phyloP scores from a whole-genome alignment of 2,888 invertebrate genomes.

The Slavum lentiscoides region DNA sequence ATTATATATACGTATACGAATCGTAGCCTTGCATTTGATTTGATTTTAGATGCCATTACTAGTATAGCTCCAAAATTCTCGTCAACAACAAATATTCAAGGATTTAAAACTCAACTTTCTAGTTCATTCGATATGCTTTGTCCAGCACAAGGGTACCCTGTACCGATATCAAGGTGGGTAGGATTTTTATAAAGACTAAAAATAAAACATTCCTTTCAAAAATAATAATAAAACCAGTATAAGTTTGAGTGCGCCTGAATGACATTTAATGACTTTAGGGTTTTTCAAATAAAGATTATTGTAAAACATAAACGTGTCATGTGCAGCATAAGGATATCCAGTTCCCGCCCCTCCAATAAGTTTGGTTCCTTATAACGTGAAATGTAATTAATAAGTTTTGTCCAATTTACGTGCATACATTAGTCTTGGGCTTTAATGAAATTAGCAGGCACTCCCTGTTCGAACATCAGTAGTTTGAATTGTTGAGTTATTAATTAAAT shows the following conservation, averaged over 20 bases:
- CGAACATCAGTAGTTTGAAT: slow-evolving; percentile 8
- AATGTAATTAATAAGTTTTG: not conserved
- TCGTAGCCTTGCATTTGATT: slow-evolving; percentile 3
- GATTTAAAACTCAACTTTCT: slow-evolving; percentile 47
- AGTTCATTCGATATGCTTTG: slow-evolving; percentile 66
- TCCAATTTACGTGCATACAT: not conserved
- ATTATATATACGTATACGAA: not conserved
- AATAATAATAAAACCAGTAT: slow-evolving; percentile 57
- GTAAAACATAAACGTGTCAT: slow-evolving; percentile 60
- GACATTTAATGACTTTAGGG: slow-evolving; percentile 56
- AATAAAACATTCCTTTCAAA: slow-evolving; percentile 54
- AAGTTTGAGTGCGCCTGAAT: slow-evolving; percentile 58
- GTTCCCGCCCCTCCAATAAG: slow-evolving; percentile 65
- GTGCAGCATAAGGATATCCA: slow-evolving; percentile 74
- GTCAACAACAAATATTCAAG: slow-evolving; percentile 54
- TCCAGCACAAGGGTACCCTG: slow-evolving; percentile 73
- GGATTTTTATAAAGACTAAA: slow-evolving; percentile 58
- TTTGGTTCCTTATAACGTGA: slow-evolving; percentile 59
- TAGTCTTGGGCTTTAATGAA: slow-evolving; percentile 16
- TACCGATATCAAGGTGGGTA: slow-evolving; percentile 73
- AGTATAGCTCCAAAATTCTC: slow-evolving; percentile 63
- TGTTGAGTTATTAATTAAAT: not conserved
- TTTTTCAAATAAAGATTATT: slow-evolving; percentile 64
- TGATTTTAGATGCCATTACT: slow-evolving; percentile 57
- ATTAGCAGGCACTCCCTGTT: not conserved